Base-by-base conservation (phyloP, 2,113 vertebrate genomes). In the Taxidea taxus region DNA sequence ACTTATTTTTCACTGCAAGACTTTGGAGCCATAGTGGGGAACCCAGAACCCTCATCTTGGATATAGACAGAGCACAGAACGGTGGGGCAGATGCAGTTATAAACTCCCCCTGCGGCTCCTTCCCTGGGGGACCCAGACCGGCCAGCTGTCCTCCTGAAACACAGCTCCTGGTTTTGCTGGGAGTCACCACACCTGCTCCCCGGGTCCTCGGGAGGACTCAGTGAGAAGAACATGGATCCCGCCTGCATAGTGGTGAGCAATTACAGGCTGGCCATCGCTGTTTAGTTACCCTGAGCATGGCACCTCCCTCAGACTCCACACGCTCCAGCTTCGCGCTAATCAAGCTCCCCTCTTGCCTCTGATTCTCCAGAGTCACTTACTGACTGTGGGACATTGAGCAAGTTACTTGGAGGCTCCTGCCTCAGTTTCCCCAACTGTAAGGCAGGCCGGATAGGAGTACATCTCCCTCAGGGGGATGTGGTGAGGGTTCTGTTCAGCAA, bases 21-120 rank as follows among this genome's bases (percentile, higher is more conserved):
- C 15, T 34, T 21, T 37, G 23, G 39, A 74, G 47, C 16, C 80
- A 82, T 39, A 78, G 68, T 0, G n/a, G 58, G 31, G 47, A 82
- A 34, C 75, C 60, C 87, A 83, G 84, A 49, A 34, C 4, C 70
- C 31, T 75, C 23, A n/a, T 60, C 51, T 27, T 21, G 1, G 2
- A 4, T 56, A 11, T 8, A 66, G 66, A 90, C 10, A 31, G 56
- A 49, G 3, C 10, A 42, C n/a, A 54, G 21, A 60, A n/a, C 0
- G 72, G 11, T 1, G 70, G 64, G 54, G 37, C 39, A 29, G 85
- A 60, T 16, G 14, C 0, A 0, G 37, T 10, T 4, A 39, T 56
- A 62, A 27, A 51, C 7, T 6, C 20, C 0, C 34, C 13, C 42
- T 13, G 0, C 0, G 1, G 44, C 0, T 51, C 27, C 6, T 8